Evolutionary conservation across 2,888 invertebrate species (phyloP), one percentile per base, ranked within the genome.

Genomic region (Cabera pusaria): DNA sequence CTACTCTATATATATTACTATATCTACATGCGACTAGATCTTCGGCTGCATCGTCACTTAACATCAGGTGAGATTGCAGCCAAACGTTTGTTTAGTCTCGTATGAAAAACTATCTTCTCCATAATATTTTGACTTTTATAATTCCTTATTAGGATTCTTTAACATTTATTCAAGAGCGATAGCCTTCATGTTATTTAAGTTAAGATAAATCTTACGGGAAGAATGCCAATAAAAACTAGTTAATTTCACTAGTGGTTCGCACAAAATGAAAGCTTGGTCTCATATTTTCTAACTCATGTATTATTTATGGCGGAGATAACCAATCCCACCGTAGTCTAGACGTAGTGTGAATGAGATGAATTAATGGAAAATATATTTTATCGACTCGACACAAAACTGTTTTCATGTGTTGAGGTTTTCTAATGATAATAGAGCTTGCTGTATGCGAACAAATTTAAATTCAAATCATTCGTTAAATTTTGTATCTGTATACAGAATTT

Each of bases 231-330:
- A 78, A 75, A 73, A 75, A 73, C 73, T 69, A 64, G 73, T 81
- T 83, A 82, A 83, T 83, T 82, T 82, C 66, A 69, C 70, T 70
- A 75, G 71, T 71, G 65, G 69, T 61, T 68, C 58, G 64, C 61
- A 65, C 69, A 73, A 72, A 75, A 77, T 72, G 68, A 71, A 73
- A 73, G 65, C 64, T 65, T 54, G 64, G 64, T 72, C 72, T 75
- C 72, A 78, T 79, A 82, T 80, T 80, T 71, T 75, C 72, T 67
- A 72, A 65, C 73, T 84, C 78, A 84, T 85, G 80, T 81, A 68
- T 81, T 78, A 85, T 85, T 81, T 75, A 84, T 80, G 63, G 50
- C 61, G 53, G 59, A 72, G 57, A 72, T 74, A 78, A 78, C 71
- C 73, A 76, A 82, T 80, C 65, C 64, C 59, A 59, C 72, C 64